Percentiles rank a stretch among this genome's conserved stretches.
Conservation (phyloP, 2,797 vertebrate genomes). For the Anguilla obscura region DNA sequence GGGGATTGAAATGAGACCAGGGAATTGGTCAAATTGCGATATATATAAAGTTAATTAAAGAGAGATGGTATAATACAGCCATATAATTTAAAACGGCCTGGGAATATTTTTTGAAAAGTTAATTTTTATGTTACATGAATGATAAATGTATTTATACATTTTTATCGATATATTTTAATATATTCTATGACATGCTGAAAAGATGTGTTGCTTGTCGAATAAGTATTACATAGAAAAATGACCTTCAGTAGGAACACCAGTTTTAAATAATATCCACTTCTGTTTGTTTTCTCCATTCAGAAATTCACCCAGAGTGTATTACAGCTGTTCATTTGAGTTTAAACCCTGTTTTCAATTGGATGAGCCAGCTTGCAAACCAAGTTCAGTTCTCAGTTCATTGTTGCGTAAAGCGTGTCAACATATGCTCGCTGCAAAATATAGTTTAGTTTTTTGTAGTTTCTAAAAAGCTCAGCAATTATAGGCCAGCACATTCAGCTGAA, state of each 20-base stretch:
- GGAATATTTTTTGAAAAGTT: not conserved
- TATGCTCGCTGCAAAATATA: not conserved
- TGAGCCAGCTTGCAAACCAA: too few species aligned
- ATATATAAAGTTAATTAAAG: not conserved
- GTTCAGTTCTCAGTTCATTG: too few species aligned
- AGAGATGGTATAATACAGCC: not conserved
- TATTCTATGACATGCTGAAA: not conserved
- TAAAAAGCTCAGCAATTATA: not conserved
- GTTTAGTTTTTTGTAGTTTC: not conserved
- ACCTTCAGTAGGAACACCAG: not conserved
- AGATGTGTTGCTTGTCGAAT: not conserved
- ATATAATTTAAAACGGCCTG: not conserved
- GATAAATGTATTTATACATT: not conserved
- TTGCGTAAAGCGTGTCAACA: not conserved
- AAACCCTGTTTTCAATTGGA: too few species aligned
- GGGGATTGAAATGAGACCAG: not conserved
- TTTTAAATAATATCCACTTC: not conserved
- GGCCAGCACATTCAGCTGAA: not conserved
- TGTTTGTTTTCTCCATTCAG: conserved; percentile 1
- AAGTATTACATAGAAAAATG: not conserved
- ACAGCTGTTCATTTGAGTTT: not conserved
- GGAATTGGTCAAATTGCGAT: not conserved
- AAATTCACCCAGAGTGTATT: not conserved
- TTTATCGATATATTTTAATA: not conserved
- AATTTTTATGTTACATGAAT: not conserved